A percentile compares a stretch with the other conserved stretches of the same genome.
Evolutionary conservation across 2,113 vertebrate species (phyloP).

Genomic region (Bos taurus): DNA sequence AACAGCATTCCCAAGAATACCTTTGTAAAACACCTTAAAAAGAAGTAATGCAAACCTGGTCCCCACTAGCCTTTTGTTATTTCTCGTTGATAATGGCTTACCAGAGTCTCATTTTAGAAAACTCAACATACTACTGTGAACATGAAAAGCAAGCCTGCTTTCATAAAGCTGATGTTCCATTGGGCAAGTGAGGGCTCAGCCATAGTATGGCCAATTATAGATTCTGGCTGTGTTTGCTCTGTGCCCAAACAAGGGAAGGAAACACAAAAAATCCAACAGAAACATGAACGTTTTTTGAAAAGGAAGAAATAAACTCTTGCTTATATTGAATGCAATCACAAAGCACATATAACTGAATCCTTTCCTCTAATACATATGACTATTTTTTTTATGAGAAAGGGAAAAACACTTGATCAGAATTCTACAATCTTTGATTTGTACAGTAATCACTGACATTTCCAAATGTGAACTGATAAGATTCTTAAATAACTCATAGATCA

Average conservation of each 20-base stretch:
- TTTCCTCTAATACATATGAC: background rate
- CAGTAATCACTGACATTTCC: background rate
- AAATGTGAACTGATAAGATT: background rate
- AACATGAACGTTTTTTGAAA: background rate
- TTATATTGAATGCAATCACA: conserved; percentile 13
- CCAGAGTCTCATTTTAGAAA: conserved; percentile 58
- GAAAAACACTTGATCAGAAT: conserved; percentile 14
- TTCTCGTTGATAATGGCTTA: conserved; percentile 56
- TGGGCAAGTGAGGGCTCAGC: background rate
- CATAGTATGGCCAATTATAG: conserved; percentile 25
- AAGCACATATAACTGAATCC: background rate
- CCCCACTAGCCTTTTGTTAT: conserved; percentile 55
- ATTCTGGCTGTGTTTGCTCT: conserved; percentile 34
- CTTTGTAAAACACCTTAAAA: conserved; percentile 64
- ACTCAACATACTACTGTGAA: conserved; percentile 51
- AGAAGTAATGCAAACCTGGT: conserved; percentile 50
- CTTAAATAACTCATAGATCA: background rate
- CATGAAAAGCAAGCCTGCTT: conserved; percentile 49
- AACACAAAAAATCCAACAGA: conserved; percentile 30
- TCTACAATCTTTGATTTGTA: background rate
- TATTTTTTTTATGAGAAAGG: background rate
- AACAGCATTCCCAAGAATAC: conserved; percentile 55
- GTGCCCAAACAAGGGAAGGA: conserved; percentile 15
- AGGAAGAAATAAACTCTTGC: background rate
- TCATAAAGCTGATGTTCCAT: conserved; percentile 35